phyloP scores from a whole-genome alignment of 2,113 vertebrate species.

The Myrmophylax atrothorax region DNA sequence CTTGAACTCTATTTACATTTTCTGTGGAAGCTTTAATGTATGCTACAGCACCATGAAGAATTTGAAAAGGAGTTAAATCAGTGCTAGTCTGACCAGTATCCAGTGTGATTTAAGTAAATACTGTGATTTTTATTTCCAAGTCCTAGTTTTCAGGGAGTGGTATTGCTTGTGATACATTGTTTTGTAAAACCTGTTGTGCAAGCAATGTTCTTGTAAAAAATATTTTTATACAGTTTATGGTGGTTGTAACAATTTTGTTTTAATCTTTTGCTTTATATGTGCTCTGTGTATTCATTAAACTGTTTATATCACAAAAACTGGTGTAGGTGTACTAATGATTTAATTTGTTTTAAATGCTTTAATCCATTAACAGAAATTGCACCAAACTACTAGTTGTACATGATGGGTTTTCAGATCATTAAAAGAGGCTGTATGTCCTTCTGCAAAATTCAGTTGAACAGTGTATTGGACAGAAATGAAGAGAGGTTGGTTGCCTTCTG shows the following conservation, averaged over 20 bases:
- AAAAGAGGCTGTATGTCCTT: neutral
- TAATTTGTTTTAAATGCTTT: constrained; percentile 18
- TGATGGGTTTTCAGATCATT: neutral
- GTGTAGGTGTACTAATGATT: constrained; percentile 60
- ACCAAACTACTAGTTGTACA: accelerated
- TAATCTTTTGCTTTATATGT: constrained; percentile 35
- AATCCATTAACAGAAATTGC: constrained; percentile 52
- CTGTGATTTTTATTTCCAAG: constrained; percentile 31
- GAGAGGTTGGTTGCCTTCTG: neutral
- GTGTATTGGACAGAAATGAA: neutral
- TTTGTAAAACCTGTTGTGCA: neutral
- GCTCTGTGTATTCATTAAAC: constrained; percentile 71
- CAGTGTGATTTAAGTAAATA: neutral
- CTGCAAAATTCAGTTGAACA: too few species aligned
- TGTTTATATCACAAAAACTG: constrained; percentile 6
- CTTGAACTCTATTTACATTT: neutral
- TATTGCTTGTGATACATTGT: neutral
- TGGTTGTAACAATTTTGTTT: constrained; percentile 51
- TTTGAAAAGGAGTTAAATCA: neutral
- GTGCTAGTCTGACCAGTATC: neutral
- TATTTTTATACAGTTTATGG: neutral
- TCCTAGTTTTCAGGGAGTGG: constrained; percentile 18
- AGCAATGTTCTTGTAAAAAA: constrained; percentile 3
- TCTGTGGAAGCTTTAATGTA: neutral
- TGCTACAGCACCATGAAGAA: neutral